A percentile compares a stretch with the other conserved stretches of the same genome.
Evolutionary conservation across 2,113 vertebrate species (phyloP).

Genomic region (Cottus gobio): DNA sequence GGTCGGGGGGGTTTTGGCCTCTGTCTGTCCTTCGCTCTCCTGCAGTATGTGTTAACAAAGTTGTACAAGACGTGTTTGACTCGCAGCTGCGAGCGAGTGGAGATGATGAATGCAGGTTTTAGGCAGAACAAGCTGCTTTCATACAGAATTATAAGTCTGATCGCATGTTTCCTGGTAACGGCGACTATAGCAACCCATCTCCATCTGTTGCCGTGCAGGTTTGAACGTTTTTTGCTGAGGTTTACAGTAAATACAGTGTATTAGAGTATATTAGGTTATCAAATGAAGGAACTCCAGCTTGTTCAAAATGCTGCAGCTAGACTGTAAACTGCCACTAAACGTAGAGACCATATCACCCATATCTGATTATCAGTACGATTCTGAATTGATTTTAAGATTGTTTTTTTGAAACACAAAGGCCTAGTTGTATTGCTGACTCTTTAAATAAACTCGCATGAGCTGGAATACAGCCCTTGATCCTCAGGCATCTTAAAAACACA

Average conservation of each 20-base stretch:
- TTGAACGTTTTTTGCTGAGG: background rate
- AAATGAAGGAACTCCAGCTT: background rate
- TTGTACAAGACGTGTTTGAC: background rate
- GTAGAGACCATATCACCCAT: background rate
- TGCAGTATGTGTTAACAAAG: constrained; percentile 19
- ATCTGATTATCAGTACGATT: too few species aligned
- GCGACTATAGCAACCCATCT: background rate
- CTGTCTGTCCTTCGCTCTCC: constrained; percentile 42
- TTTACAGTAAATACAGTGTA: background rate
- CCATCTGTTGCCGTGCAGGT: background rate
- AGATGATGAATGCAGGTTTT: background rate
- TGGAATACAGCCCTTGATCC: too few species aligned
- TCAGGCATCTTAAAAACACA: too few species aligned
- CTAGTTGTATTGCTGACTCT: too few species aligned
- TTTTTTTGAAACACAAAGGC: too few species aligned
- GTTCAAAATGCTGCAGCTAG: background rate
- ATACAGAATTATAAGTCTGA: background rate
- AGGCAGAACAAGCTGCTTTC: background rate
- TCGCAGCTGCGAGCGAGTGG: background rate
- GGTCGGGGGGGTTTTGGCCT: background rate
- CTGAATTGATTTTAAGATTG: too few species aligned
- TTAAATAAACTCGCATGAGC: too few species aligned
- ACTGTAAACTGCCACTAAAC: too few species aligned
- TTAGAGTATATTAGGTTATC: too few species aligned
- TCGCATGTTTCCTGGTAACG: background rate